These are phyloP conservation scores for Sarcophaga carnaria DNA, from an alignment of 2,888 invertebrate genomes.

Conservation along the genomic window DNA sequence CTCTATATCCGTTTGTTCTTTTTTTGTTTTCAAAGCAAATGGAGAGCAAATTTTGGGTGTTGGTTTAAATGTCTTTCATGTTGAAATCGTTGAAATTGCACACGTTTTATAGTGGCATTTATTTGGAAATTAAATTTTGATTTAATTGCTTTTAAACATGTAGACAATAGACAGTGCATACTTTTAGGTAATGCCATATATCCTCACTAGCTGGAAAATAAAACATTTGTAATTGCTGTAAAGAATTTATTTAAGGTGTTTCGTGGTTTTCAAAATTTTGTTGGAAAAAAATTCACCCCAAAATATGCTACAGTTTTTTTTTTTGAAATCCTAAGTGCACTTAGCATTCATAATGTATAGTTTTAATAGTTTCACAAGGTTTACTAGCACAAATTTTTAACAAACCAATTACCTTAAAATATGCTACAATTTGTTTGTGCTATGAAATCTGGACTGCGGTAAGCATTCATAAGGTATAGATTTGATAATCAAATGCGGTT, in stretches of 20 bases:
- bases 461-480: no score
- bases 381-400: no score
- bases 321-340: no score
- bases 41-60: constrained; percentile 13
- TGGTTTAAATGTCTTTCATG: constrained; percentile 40
- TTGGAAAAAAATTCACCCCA: background rate
- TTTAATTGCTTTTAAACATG: constrained; percentile 58
- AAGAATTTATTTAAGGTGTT: background rate
- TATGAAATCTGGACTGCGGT: no score
- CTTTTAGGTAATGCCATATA: background rate
- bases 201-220: background rate
- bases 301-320: background rate
- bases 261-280: no score
- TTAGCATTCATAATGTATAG: no score
- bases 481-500: no score
- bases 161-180: background rate
- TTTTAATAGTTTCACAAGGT: no score
- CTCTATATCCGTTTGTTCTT: no score
- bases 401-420: no score
- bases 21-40: background rate
- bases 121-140: constrained; percentile 65
- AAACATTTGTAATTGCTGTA: background rate
- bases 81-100: constrained; percentile 45
- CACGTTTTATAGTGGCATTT: constrained; percentile 59
- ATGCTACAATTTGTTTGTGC: no score